Evolutionary conservation across 2,797 vertebrate genomes (phyloP), one percentile per base, ranked within the genome.

Genomic region (Phaenicophaeus curvirostris): DNA sequence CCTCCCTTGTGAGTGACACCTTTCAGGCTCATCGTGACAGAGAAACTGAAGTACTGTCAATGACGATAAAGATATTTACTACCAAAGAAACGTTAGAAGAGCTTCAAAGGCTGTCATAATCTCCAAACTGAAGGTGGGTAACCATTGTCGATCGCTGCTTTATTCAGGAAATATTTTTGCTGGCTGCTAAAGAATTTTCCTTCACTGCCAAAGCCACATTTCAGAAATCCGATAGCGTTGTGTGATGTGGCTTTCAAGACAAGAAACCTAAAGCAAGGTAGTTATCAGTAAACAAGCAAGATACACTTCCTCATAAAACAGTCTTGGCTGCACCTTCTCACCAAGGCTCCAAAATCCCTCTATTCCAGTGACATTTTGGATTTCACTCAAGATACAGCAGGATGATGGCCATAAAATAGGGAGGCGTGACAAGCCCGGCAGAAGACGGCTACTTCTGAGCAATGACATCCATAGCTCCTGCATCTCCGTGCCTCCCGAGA

Each of bases 361-460:
- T 7, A 1, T 9, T 48, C 37, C 53, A 11, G 62, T 3, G 8
- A 8, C 11, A 13, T 18, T 53, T 25, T 42, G 1, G 25, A 11
- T 58, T 54, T 55, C 33, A 30, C 53, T 42, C n/a, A 11, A 5
- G 2, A 44, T 1, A 50, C 0, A 39, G 8, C 0, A 39, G 7
- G 35, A 39, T 11, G 8, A 39, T 35, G 16, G 16, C 5, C 59
- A 31, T 3, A 8, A 21, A 51, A 16, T 1, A 14, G 11, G 2
- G 20, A 23, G 11, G 17, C 37, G 8, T 2, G 1, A 15, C 53
- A 12, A 4, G 54, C 13, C 28, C 35, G 14, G 4, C 0, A 28
- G 57, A 31, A 30, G 28, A n/a, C 20, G 3, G 41, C 53, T 8
- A 13, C 28, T 46, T 50, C 68, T 67, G 0, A 51, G 57, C 90